These are phyloP conservation scores for Nematolebias whitei DNA, from an alignment of 2,113 vertebrate genomes.

Conservation along the genomic window DNA sequence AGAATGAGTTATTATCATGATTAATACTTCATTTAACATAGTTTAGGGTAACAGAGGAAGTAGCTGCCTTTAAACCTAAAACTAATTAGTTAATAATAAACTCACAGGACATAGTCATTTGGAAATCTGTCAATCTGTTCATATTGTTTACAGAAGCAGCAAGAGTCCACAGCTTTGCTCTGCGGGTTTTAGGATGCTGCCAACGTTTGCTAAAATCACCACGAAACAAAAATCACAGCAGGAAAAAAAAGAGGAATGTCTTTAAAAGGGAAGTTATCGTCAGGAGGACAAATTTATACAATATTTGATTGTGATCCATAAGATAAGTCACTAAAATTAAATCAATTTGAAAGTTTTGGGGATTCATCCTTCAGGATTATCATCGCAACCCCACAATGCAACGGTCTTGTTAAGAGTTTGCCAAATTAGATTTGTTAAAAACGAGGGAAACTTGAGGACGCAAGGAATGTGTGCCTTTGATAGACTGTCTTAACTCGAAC, in stretches of 20 bases:
- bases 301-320: too few relatives aligned
- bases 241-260: background rate
- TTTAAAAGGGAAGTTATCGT: background rate
- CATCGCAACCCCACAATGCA: background rate
- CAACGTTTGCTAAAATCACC: too few relatives aligned
- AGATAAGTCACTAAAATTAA: background rate
- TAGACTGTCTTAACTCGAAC: slow-evolving; percentile 7
- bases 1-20: background rate
- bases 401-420: background rate
- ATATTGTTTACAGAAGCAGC: background rate
- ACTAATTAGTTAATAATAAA: background rate
- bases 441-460: background rate
- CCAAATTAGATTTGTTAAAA: background rate
- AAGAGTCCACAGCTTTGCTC: too few relatives aligned
- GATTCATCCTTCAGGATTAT: background rate
- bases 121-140: background rate
- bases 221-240: too few relatives aligned
- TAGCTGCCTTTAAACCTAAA: background rate
- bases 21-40: too few relatives aligned
- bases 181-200: too few relatives aligned
- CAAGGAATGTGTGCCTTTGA: background rate
- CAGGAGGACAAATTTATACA: too few relatives aligned
- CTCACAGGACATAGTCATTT: background rate
- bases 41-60: too few relatives aligned
- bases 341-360: background rate